phyloP scores from a whole-genome alignment of 2,888 invertebrate species.

The Xylota sylvarum region DNA sequence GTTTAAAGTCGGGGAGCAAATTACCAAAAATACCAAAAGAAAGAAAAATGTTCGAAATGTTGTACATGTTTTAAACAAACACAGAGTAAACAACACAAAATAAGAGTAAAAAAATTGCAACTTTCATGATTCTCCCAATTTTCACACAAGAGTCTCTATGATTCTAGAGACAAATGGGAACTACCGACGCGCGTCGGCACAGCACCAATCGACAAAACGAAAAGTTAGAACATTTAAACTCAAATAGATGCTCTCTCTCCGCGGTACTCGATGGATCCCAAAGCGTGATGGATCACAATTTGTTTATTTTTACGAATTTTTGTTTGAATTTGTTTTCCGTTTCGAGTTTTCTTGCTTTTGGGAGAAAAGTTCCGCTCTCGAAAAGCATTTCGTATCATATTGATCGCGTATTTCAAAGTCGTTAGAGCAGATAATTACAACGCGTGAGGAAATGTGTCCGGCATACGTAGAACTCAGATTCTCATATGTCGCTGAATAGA shows the following conservation, averaged over 20 bases:
- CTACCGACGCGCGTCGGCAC: constrained; percentile 27
- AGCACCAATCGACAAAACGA: constrained; percentile 25
- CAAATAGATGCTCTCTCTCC: constrained; percentile 33
- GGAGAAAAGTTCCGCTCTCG: constrained; percentile 24
- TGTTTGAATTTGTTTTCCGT: constrained; percentile 33
- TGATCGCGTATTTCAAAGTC: constrained; percentile 31
- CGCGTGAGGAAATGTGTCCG: constrained; percentile 21
- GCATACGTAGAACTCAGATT: not conserved
- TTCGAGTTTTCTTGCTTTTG: constrained; percentile 15
- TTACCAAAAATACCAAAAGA: constrained; percentile 28
- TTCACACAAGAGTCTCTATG: constrained; percentile 12
- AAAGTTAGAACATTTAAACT: constrained; percentile 31
- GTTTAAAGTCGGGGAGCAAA: constrained; percentile 35
- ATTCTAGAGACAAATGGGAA: constrained; percentile 30
- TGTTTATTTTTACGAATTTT: constrained; percentile 50
- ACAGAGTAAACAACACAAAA: constrained; percentile 40
- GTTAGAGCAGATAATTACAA: constrained; percentile 51
- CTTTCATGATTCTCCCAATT: constrained; percentile 17
- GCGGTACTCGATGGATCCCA: constrained; percentile 12
- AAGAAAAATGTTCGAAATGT: constrained; percentile 31
- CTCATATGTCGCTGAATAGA: not conserved
- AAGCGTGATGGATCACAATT: constrained; percentile 33
- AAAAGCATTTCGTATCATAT: constrained; percentile 25
- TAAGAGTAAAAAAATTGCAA: constrained; percentile 41
- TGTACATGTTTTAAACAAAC: constrained; percentile 47